Evolutionary conservation across 2,888 invertebrate species (phyloP).

Genomic region (Uropetala carovei): DNA sequence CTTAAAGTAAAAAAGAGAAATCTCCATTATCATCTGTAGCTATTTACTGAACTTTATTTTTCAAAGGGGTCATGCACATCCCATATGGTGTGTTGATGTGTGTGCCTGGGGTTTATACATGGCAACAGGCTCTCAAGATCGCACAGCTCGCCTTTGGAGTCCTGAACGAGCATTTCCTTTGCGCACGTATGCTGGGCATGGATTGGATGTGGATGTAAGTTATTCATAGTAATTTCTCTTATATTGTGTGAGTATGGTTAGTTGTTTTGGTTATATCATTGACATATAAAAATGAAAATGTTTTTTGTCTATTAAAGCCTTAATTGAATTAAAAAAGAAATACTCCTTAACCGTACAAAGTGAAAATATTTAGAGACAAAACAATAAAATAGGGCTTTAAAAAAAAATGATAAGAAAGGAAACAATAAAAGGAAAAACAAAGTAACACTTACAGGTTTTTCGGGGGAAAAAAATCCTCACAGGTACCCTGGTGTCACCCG

Average conservation of each 20-base stretch:
- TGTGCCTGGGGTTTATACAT: conserved; percentile 83
- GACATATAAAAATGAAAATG: too few relatives aligned
- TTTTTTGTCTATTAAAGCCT: too few relatives aligned
- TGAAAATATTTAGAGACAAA: too few relatives aligned
- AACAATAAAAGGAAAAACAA: too few relatives aligned
- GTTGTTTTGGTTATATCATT: conserved; percentile 37
- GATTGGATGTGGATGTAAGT: conserved; percentile 90
- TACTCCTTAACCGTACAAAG: too few relatives aligned
- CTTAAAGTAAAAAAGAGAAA: neutral
- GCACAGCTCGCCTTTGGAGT: conserved; percentile 88
- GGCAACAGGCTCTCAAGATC: conserved; percentile 88
- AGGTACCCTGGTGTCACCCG: too few relatives aligned
- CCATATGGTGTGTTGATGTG: conserved; percentile 91
- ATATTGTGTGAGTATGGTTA: conserved; percentile 39
- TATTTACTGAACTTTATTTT: neutral
- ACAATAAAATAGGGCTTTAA: too few relatives aligned
- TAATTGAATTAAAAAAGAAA: too few relatives aligned
- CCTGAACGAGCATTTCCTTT: conserved; percentile 89
- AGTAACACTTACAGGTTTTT: too few relatives aligned
- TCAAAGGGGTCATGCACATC: conserved; percentile 89
- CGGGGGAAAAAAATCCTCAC: too few relatives aligned
- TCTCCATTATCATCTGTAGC: neutral
- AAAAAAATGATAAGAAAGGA: too few relatives aligned
- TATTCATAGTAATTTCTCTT: conserved; percentile 55
- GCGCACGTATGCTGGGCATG: conserved; percentile 92